Base-by-base conservation (phyloP, 2,113 vertebrate genomes). In the Taurulus bubalis region DNA sequence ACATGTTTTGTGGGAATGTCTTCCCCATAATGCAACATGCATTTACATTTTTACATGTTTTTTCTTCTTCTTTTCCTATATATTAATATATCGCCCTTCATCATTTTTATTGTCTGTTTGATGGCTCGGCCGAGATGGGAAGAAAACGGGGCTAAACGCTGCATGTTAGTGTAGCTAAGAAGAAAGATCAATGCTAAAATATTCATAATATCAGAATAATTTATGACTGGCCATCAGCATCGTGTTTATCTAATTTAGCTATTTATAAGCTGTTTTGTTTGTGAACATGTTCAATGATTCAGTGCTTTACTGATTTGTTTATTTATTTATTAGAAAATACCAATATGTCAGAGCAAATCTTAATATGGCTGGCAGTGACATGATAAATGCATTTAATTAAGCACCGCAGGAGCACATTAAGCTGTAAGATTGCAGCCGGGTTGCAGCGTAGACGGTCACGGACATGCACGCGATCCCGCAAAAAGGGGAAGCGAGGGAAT, bases 361-460 rank as follows among this genome's bases (percentile, higher is more conserved):
- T 22, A 68, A 45, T 38, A 26, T 47, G 56, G 9, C 76, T 66
- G 30, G 60, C 65, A 62, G 8, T 49, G 42, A 83, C 30, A 60
- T 86, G 85, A 90, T 77, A 64, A 78, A 90, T 85, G 74, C 38
- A 73, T 86, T 83, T 83, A 86, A 90, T 90, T 86, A 86, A 80
- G 77, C 36, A 22, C 18, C 3, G 74, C 30, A 34, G 77, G 26
- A 30, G 72, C 65, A 26, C 42, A 67, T 51, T 71, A 68, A 63
- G 77, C 62, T 47, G 74, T 77, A 76, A 8, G 79, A 85, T 69
- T 47, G 77, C 66, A 71, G 77, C 62, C 32, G 64, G 59, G 87
- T 56, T 77, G 63, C 80, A 51, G 75, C 68, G 28, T 75, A 22
- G 82, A 89, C 72, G 73, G 75, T 78, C 82, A 28, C 56, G 80